Base-by-base conservation (phyloP, 2,113 vertebrate species). In the Empidonax traillii region DNA sequence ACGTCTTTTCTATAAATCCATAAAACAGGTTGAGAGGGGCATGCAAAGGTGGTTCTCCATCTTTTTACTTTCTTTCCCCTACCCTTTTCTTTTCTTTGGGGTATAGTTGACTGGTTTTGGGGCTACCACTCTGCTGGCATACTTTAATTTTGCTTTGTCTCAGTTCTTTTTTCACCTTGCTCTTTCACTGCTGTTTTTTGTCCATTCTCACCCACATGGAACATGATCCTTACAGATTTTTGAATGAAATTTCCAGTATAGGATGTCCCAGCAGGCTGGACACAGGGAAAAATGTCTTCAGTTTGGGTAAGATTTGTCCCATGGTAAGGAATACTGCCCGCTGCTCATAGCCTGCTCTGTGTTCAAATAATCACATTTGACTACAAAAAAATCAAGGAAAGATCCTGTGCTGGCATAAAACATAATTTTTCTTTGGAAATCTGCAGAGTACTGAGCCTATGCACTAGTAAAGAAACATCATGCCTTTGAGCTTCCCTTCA, bases 361-460 rank as follows among this genome's bases (percentile, higher is more conserved):
- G 43, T 22, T 88, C 35, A 89, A 72, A 33, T 16, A 85, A 74
- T 18, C 0, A 0, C 21, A 25, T 61, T 46, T 3, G 3, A 55
- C 5, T 41, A 12, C 62, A 77, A 71, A 53, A 28, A 46, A 33
- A 37, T 8, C 30, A 31, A 43, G 23, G 55, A 53, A 14, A 72
- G 15, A 35, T 58, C 8, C 51, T 37, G 25, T 44, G 17, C 62
- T 63, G 52, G 8, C 21, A 52, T 41, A 87, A 74, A 68, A 6
- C 15, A 61, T 25, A 3, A 2, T 17, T 14, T 73, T 72, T 68
- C 35, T 76, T 39, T 49, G 37, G 31, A 85, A 77, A 69, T 23
- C 12, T 79, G 39, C 25, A n/a, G n/a, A 37, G 20, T 53, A 47
- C 12, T 0, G 0, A 51, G 37, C 3, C 1, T 21, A 66, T 21